These are phyloP conservation scores for Spheniscus mendiculus DNA, from an alignment of 2,113 vertebrate species.

Conservation along the genomic window DNA sequence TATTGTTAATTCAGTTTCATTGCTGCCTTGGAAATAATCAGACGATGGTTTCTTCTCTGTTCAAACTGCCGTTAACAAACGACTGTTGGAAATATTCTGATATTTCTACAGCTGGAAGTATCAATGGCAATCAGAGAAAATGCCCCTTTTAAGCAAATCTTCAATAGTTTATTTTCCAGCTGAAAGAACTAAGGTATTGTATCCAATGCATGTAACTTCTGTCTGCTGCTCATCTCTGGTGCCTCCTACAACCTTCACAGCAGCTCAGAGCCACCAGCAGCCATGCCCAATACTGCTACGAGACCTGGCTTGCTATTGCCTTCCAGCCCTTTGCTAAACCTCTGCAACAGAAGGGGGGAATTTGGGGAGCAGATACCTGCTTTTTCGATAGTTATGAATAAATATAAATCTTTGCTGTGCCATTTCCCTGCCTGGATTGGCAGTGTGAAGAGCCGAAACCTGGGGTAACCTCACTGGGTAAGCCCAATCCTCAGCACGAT, in stretches of 20 bases:
- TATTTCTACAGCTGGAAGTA: neutral
- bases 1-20: neutral
- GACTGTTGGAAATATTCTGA: neutral
- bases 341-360: neutral
- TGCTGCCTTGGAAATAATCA: neutral
- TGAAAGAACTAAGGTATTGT: neutral
- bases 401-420: neutral
- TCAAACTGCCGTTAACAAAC: neutral
- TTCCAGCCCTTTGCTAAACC: neutral
- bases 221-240: neutral
- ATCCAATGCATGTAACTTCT: neutral
- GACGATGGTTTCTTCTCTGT: neutral
- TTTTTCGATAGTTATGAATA: neutral
- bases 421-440: neutral
- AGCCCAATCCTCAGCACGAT: rapidly evolving
- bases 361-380: rapidly evolving
- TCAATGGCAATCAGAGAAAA: neutral
- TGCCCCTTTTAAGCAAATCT: neutral
- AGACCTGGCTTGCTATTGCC: neutral
- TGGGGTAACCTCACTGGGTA: neutral
- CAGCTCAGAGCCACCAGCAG: neutral
- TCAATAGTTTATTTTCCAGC: neutral
- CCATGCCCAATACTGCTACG: neutral
- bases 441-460: neutral
- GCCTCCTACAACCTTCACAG: neutral